These are phyloP conservation scores for Laspeyria flexula DNA, from an alignment of 2,888 invertebrate species.

Conservation along the genomic window DNA sequence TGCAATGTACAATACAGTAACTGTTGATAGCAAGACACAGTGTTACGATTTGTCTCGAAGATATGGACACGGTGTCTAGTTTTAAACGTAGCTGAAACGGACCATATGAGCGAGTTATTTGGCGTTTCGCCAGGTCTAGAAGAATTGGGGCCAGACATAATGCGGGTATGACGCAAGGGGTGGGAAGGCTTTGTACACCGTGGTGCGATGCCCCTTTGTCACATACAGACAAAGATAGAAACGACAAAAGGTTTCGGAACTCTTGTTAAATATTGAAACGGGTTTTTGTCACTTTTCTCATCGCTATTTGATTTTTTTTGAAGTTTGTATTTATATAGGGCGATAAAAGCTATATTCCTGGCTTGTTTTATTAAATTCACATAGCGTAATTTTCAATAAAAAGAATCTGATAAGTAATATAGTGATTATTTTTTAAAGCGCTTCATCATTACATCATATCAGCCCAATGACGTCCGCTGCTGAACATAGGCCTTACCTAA, in stretches of 20 bases:
- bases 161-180: slow-evolving; percentile 55
- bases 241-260: slow-evolving; percentile 20
- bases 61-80: slow-evolving; percentile 12
- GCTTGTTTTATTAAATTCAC: no score
- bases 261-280: slow-evolving; percentile 30
- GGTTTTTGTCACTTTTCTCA: slow-evolving; percentile 16
- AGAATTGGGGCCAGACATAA: slow-evolving; percentile 53
- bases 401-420: no score
- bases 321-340: background rate
- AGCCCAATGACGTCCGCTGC: no score
- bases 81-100: slow-evolving; percentile 19
- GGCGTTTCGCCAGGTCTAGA: slow-evolving; percentile 49
- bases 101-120: slow-evolving; percentile 33
- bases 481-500: no score
- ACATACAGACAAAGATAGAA: slow-evolving; percentile 29
- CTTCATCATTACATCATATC: no score
- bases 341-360: background rate
- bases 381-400: no score
- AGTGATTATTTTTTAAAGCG: no score
- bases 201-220: slow-evolving; percentile 17
- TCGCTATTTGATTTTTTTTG: slow-evolving; percentile 7
- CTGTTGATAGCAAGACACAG: slow-evolving; percentile 3
- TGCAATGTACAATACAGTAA: background rate
- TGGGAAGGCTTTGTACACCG: slow-evolving; percentile 19
- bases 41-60: slow-evolving; percentile 10